phyloP scores from a whole-genome alignment of 2,797 vertebrate genomes.

The Dipus sagitta region DNA sequence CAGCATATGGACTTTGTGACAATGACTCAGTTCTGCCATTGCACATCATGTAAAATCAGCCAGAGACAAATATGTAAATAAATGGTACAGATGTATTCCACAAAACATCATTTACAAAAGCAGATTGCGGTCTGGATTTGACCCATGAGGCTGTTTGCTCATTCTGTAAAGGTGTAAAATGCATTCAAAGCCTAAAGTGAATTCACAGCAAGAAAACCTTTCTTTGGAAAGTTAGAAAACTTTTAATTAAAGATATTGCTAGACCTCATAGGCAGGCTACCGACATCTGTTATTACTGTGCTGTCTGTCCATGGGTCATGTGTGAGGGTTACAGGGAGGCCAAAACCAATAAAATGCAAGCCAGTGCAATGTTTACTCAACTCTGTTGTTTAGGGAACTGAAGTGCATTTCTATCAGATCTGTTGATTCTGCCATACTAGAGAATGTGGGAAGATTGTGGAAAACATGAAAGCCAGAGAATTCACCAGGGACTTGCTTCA shows the following conservation, averaged over 20 bases:
- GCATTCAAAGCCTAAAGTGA: neutral
- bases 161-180: neutral
- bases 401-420: constrained; percentile 42
- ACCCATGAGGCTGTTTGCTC: neutral
- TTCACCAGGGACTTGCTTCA: neutral
- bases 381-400: constrained; percentile 43
- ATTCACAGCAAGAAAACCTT: neutral
- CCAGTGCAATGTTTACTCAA: constrained; percentile 43
- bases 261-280: neutral
- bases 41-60: neutral
- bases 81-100: neutral
- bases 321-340: neutral
- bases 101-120: neutral
- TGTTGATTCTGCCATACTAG: neutral
- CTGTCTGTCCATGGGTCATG: neutral
- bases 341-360: constrained; percentile 36
- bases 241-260: neutral
- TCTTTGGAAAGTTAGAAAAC: constrained; percentile 31
- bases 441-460: neutral
- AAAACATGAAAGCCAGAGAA: neutral
- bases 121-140: neutral
- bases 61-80: neutral
- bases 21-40: neutral
- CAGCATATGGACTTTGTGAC: neutral
- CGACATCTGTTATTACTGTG: neutral